Conservation (phyloP, 2,113 vertebrate species). For the Sturnira hondurensis region DNA sequence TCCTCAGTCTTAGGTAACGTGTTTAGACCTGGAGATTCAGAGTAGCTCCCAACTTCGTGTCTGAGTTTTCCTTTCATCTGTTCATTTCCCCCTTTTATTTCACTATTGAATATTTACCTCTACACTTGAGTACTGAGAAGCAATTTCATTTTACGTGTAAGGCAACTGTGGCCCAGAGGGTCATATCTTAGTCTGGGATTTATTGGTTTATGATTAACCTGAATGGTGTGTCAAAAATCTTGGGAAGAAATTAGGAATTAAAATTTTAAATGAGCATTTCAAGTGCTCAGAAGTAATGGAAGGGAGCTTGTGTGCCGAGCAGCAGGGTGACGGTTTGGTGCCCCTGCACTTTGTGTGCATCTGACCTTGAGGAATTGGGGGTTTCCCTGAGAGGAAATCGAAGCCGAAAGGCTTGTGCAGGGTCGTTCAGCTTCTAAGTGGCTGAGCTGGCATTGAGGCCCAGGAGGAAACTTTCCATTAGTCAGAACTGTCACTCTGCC, state of each 20-base stretch:
- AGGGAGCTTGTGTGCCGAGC: not conserved
- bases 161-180: not conserved
- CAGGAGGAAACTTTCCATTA: not conserved
- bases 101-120: not conserved
- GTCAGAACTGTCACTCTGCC: not conserved
- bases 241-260: conserved; percentile 8
- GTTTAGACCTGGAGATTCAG: not conserved
- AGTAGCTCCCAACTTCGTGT: not conserved
- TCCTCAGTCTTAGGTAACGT: not conserved
- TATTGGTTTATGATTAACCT: not conserved
- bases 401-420: not conserved
- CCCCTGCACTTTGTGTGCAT: not conserved
- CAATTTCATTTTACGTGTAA: not conserved
- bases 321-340: not conserved
- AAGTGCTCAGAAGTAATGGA: not conserved
- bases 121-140: not conserved
- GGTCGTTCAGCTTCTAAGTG: not conserved
- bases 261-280: not conserved
- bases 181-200: not conserved
- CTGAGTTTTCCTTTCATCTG: not conserved
- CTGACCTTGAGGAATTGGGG: not conserved
- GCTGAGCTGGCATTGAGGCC: not conserved
- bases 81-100: not conserved
- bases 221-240: not conserved
- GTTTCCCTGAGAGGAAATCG: not conserved